Percentiles rank a stretch among this genome's conserved stretches.
Evolutionary conservation across 2,113 vertebrate genomes (phyloP).

Genomic region (Sakesphorus luctuosus): DNA sequence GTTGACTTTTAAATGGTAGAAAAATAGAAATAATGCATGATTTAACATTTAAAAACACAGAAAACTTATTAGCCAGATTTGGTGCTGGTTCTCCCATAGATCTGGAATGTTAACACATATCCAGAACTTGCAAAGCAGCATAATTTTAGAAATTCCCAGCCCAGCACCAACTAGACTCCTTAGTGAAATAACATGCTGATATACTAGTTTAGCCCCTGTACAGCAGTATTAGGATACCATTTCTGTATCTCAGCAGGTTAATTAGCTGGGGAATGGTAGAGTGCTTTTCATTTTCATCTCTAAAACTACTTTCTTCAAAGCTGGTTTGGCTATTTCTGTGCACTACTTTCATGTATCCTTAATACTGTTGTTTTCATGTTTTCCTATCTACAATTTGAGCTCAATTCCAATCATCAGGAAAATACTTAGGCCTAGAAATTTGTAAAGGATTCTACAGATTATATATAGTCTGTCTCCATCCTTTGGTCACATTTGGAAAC

Average conservation of each 20-base stretch:
- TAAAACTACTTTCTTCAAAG: not conserved
- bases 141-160: not conserved
- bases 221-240: not conserved
- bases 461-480: not conserved
- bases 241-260: not conserved
- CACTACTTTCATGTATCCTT: not conserved
- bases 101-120: not conserved
- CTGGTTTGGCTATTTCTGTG: not conserved
- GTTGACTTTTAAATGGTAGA: not conserved
- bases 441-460: not conserved
- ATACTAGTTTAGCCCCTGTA: not conserved
- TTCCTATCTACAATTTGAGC: not conserved
- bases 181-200: not conserved
- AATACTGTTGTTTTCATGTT: not conserved
- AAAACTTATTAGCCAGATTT: not conserved
- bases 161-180: not conserved
- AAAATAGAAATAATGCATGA: not conserved
- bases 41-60: not conserved
- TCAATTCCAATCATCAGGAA: not conserved
- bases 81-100: not conserved
- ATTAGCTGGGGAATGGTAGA: not conserved
- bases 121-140: not conserved
- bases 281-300: not conserved
- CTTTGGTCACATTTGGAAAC: not conserved
- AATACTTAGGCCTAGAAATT: not conserved